These are phyloP conservation scores for Brachionus angularis DNA, from an alignment of 1,140 invertebrate species.

Conservation along the genomic window DNA sequence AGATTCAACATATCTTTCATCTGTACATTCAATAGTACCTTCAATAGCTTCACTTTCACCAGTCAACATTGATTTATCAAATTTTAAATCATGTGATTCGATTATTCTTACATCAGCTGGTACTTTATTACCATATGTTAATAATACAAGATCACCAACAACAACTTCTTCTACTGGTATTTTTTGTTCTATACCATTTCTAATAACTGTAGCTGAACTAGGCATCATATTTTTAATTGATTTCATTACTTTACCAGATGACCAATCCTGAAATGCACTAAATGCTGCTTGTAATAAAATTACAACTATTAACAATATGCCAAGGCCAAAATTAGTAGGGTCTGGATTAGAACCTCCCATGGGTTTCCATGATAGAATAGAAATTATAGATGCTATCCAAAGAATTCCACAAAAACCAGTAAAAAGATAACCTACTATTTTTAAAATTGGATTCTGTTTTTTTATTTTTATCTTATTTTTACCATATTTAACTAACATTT, in stretches of 20 bases:
- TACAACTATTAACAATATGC: neutral
- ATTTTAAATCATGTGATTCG: constrained; percentile 64
- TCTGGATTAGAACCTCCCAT: neutral
- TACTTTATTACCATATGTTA: constrained; percentile 91
- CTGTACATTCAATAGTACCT: constrained; percentile 12
- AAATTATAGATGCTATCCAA: neutral
- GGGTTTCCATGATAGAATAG: neutral
- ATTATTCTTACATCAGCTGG: constrained; percentile 88
- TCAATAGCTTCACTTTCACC: neutral
- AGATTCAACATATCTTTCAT: constrained; percentile 10
- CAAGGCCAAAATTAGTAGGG: neutral
- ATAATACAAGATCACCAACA: constrained; percentile 88
- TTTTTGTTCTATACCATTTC: neutral
- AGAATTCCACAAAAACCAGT: neutral
- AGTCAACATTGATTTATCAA: neutral
- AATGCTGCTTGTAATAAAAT: neutral
- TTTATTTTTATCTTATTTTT: constrained; percentile 20
- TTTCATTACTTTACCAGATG: neutral
- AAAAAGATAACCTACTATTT: constrained; percentile 2
- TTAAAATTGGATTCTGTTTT: neutral
- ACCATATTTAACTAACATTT: constrained; percentile 4
- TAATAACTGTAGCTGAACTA: constrained; percentile 73
- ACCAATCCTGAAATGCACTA: neutral
- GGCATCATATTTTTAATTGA: neutral
- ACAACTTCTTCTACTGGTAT: constrained; percentile 87